These are phyloP conservation scores for Himalopsyche phryganea DNA, from an alignment of 1,140 invertebrate species.

Conservation along the genomic window DNA sequence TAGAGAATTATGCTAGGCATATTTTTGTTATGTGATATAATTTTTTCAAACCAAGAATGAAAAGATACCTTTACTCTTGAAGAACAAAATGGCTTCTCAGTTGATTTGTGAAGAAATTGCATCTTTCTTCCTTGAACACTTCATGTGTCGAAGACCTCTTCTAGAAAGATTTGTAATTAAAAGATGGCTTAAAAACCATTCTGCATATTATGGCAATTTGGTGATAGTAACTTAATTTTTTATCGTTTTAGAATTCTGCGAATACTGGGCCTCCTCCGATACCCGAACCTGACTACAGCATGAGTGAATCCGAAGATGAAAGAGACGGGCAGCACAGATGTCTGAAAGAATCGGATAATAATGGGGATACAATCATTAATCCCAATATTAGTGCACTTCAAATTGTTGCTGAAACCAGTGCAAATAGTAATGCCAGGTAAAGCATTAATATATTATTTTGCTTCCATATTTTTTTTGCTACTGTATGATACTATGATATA, in stretches of 20 bases:
- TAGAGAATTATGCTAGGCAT: too few species aligned
- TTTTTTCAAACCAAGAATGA: too few species aligned
- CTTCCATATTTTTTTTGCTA: background rate
- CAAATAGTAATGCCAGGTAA: conserved; percentile 65
- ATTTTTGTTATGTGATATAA: too few species aligned
- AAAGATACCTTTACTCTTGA: too few species aligned
- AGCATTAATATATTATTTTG: conserved; percentile 1
- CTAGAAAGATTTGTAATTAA: too few species aligned
- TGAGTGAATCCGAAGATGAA: conserved; percentile 71
- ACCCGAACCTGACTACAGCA: conserved; percentile 85
- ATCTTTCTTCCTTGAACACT: background rate
- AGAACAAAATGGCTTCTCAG: too few species aligned
- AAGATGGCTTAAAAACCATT: too few species aligned
- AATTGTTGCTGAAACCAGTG: conserved; percentile 58
- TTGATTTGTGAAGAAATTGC: background rate
- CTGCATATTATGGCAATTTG: background rate
- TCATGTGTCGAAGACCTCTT: background rate
- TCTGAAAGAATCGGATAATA: conserved; percentile 36
- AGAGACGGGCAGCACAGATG: conserved; percentile 48
- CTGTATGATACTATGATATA: too few species aligned
- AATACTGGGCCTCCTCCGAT: conserved; percentile 67
- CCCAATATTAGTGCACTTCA: conserved; percentile 19
- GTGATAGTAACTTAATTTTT: too few species aligned
- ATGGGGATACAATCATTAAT: conserved; percentile 6
- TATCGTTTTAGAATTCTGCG: conserved; percentile 48